These are phyloP conservation scores for Microctenopoma steveboyesi DNA, from an alignment of 2,797 vertebrate genomes.

Conservation along the genomic window DNA sequence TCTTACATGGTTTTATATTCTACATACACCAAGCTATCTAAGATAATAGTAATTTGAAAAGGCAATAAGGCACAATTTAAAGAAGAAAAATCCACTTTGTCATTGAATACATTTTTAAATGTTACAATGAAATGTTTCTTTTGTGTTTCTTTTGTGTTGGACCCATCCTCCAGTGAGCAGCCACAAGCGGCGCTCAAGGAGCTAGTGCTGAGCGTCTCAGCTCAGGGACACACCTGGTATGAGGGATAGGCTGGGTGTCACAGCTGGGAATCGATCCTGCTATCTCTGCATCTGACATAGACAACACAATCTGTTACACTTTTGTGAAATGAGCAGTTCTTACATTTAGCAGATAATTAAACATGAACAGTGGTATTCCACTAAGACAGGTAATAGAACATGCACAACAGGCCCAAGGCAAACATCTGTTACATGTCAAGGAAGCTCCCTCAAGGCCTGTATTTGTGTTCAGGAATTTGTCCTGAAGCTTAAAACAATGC, in stretches of 20 bases:
- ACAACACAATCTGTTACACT: slow-evolving; percentile 6
- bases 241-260: too few species aligned
- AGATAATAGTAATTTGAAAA: background rate
- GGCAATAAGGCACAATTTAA: too few species aligned
- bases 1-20: background rate
- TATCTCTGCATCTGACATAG: background rate
- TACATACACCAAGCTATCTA: background rate
- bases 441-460: slow-evolving; percentile 9
- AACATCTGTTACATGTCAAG: slow-evolving; percentile 27
- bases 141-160: too few species aligned
- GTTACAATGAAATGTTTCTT: too few species aligned
- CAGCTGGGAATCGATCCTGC: too few species aligned
- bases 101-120: too few species aligned
- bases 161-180: too few species aligned
- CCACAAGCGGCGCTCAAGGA: too few species aligned
- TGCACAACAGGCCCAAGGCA: slow-evolving; percentile 22
- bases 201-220: too few species aligned
- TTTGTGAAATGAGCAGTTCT: background rate
- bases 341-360: slow-evolving; percentile 7
- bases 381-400: slow-evolving; percentile 12
- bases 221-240: too few species aligned
- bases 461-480: slow-evolving; percentile 23
- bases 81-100: too few species aligned
- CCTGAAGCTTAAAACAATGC: slow-evolving; percentile 16
- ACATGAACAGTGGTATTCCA: slow-evolving; percentile 6